These are phyloP conservation scores for Platysteira castanea DNA, from an alignment of 2,113 vertebrate genomes.

Conservation along the genomic window DNA sequence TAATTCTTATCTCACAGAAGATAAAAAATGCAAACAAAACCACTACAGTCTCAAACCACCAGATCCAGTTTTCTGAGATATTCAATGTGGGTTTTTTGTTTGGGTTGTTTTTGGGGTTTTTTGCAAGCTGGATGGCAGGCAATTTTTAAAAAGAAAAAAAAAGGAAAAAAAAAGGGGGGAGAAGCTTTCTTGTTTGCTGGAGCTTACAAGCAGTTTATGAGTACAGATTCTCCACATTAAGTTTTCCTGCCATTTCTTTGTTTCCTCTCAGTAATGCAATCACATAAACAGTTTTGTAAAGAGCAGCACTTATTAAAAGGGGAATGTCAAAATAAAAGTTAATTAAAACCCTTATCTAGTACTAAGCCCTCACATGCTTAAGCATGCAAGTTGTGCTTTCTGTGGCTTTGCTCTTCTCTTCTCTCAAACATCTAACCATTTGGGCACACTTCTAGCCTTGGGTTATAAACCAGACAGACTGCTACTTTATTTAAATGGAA, in stretches of 20 bases:
- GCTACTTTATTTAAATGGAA: not conserved
- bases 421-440: not conserved
- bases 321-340: constrained; percentile 26
- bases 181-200: not conserved
- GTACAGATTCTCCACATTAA: not conserved
- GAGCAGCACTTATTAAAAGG: not conserved
- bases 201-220: not conserved
- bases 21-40: too few species aligned
- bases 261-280: constrained; percentile 10
- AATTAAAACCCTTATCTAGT: not conserved
- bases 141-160: not conserved
- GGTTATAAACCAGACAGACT: not conserved
- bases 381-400: not conserved
- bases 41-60: not conserved
- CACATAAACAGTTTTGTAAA: not conserved
- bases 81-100: not conserved
- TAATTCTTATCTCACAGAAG: too few species aligned
- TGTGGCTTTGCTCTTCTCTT: not conserved
- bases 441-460: not conserved
- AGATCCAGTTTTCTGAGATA: not conserved
- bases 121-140: not conserved
- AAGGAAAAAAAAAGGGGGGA: not conserved
- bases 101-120: not conserved
- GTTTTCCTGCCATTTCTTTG: constrained; percentile 10
- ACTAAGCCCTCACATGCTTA: not conserved